Base-by-base conservation (phyloP, 2,113 vertebrate genomes). In the Noturus placidus region DNA sequence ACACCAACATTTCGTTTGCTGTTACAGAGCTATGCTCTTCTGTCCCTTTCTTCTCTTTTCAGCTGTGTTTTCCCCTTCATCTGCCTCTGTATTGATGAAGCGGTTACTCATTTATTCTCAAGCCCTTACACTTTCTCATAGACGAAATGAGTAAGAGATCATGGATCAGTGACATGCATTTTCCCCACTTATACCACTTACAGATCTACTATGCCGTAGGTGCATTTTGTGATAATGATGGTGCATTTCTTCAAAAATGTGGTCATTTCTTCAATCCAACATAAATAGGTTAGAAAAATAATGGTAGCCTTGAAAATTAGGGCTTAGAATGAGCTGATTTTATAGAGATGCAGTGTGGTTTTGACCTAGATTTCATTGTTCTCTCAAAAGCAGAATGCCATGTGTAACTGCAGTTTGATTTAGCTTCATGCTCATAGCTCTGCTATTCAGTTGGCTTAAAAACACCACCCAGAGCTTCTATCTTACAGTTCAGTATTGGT, bases 61-160 rank as follows among this genome's bases (percentile, higher is more conserved):
- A 52, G 54, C 69, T 67, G 85, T 67, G 85, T 19, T 67, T 52
- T 80, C 72, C 30, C n/a, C 74, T 35, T 50, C 35, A 35, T 50
- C 25, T 20, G 38, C 19, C 22, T 77, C 74, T 52, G 13, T 50
- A n/a, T 50, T 50, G 46, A 50, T 10, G 9, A 50, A 50, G 46
- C 9, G 9, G 9, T 50, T 10, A 50, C 9, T 50, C 46, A 50
- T 50, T 46, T 27, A 25, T 76, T 25, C 10, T 46, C 67, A 69
- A 33, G 8, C 10, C 25, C 38, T 76, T 46, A 46, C 20, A 35
- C 1, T 19, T 15, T 70, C 35, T 74, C 35, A 46, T 25, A 42
- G 30, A 42, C 70, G 46, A 25, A 42, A 42, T 42, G 70, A 74
- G 20, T 25, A 74, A 74, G 38, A 74, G 38, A 25, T 74, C 20